Evolutionary conservation across 1,140 invertebrate species (phyloP).

Genomic region (Dufourea novaeangliae): DNA sequence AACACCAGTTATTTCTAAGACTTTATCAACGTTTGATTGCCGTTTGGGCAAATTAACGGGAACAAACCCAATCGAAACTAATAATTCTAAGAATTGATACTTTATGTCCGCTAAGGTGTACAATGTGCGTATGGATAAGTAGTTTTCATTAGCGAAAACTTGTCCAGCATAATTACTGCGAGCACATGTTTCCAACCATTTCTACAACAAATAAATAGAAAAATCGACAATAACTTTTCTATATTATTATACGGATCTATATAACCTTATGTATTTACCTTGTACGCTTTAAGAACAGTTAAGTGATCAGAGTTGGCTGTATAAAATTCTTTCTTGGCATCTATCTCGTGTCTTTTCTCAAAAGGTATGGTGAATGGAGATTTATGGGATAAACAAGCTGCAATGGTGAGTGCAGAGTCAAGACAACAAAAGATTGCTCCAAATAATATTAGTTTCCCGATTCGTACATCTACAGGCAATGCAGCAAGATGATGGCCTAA

Average conservation of each 20-base stretch:
- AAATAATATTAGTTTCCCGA: constrained; percentile 95
- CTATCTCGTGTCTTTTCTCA: constrained; percentile 87
- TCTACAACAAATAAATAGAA: constrained; percentile 81
- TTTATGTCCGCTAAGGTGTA: constrained; percentile 90
- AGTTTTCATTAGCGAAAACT: constrained; percentile 88
- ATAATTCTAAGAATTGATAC: constrained; percentile 90
- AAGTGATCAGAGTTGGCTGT: constrained; percentile 90
- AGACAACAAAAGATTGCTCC: constrained; percentile 96
- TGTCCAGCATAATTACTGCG: constrained; percentile 84
- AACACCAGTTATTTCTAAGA: constrained; percentile 86
- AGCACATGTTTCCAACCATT: constrained; percentile 86
- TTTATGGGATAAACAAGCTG: constrained; percentile 93
- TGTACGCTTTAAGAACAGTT: constrained; percentile 89
- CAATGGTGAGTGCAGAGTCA: constrained; percentile 96
- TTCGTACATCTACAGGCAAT: constrained; percentile 94
- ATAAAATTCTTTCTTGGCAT: constrained; percentile 87
- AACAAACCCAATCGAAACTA: constrained; percentile 91
- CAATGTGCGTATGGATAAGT: constrained; percentile 88
- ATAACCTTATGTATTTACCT: constrained; percentile 79
- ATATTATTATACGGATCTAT: neutral
- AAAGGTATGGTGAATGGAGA: constrained; percentile 91
- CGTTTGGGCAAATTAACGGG: constrained; percentile 83
- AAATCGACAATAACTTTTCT: constrained; percentile 28
- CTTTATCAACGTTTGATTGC: constrained; percentile 85
- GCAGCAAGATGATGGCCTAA: constrained; percentile 94